phyloP scores from a whole-genome alignment of 2,113 vertebrate genomes.

The Crocuta crocuta region DNA sequence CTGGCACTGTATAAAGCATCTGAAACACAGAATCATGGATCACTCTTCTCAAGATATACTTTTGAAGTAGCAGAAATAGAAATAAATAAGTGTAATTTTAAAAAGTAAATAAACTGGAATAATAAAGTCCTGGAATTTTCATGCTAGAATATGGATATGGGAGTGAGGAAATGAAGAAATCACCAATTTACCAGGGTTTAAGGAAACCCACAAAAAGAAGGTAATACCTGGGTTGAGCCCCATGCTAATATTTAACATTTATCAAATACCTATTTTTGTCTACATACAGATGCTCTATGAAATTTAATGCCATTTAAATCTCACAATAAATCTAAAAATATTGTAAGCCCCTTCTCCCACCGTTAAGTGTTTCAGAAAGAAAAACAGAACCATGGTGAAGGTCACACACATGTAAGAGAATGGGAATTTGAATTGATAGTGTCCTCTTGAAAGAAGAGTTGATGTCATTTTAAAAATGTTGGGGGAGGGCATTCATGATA shows the following conservation, averaged over 20 bases:
- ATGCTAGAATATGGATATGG: not conserved
- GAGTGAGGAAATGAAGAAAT: not conserved
- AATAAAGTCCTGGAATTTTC: not conserved
- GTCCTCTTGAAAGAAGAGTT: not conserved
- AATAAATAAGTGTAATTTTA: not conserved
- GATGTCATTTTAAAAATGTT: not conserved
- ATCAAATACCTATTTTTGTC: not conserved
- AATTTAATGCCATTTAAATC: not conserved
- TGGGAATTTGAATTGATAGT: not conserved
- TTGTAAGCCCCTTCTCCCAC: not conserved
- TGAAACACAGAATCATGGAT: not conserved
- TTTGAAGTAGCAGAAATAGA: not conserved
- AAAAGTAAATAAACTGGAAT: not conserved
- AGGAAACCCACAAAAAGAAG: not conserved
- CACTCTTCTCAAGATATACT: not conserved
- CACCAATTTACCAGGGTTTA: not conserved
- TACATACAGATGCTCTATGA: not conserved
- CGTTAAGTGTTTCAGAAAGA: not conserved
- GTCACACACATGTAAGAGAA: not conserved
- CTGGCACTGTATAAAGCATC: not conserved
- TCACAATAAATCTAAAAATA: not conserved
- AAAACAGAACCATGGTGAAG: not conserved
- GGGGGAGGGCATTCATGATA: not conserved
- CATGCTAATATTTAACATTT: not conserved
- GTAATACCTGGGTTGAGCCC: not conserved